Evolutionary conservation across 2,888 invertebrate species (phyloP).

Genomic region (Aspidapion aeneum): DNA sequence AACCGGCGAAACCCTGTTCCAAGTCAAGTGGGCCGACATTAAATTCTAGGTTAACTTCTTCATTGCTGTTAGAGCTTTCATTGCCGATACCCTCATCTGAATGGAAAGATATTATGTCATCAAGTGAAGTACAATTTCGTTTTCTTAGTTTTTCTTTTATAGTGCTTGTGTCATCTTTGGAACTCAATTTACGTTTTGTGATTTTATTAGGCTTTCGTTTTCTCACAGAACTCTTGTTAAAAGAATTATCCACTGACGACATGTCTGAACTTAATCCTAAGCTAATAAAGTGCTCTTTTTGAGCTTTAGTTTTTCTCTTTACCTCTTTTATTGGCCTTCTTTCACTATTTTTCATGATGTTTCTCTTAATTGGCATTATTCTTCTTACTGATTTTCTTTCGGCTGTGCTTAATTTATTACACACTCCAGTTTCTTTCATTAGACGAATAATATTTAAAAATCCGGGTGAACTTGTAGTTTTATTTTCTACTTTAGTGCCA

Average conservation of each 20-base stretch:
- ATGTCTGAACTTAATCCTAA: neutral
- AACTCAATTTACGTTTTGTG: neutral
- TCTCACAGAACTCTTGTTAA: neutral
- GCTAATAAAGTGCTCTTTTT: neutral
- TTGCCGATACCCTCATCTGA: neutral
- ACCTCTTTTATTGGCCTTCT: too few species aligned
- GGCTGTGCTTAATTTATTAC: too few species aligned
- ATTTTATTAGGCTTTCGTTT: neutral
- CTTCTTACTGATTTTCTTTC: too few species aligned
- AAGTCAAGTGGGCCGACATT: slow-evolving; percentile 11
- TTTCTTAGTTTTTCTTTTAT: neutral
- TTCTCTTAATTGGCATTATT: too few species aligned
- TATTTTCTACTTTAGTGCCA: too few species aligned
- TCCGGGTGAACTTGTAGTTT: too few species aligned
- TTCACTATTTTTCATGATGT: too few species aligned
- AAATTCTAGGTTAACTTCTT: slow-evolving; percentile 14
- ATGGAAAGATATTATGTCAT: neutral
- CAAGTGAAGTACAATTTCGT: neutral
- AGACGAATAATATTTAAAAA: too few species aligned
- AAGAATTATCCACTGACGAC: neutral
- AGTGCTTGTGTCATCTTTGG: neutral
- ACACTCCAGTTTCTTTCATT: too few species aligned
- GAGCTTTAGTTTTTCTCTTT: neutral
- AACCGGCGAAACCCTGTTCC: slow-evolving; percentile 15
- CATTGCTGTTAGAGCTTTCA: neutral